Conservation (phyloP, 2,797 vertebrate genomes). For the Fundulus diaphanus region DNA sequence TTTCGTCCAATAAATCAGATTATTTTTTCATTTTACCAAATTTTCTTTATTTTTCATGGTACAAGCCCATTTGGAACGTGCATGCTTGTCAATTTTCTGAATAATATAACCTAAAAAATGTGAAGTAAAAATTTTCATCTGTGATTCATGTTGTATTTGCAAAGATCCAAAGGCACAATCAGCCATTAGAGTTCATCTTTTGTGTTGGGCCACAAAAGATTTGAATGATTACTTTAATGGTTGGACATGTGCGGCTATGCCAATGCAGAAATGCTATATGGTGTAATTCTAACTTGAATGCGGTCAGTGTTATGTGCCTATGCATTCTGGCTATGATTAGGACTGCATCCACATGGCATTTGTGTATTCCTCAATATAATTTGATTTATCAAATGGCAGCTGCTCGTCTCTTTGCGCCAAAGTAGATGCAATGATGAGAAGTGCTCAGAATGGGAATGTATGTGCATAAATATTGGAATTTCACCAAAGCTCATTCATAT, state of each 20-base stretch:
- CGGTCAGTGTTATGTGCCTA: constrained; percentile 19
- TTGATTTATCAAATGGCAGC: constrained; percentile 74
- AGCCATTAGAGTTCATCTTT: not conserved
- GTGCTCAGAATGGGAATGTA: constrained; percentile 76
- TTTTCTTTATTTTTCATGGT: not conserved
- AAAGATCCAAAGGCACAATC: not conserved
- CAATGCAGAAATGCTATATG: not conserved
- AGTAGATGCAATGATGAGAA: constrained; percentile 69
- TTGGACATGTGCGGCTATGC: not conserved
- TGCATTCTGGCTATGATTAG: constrained; percentile 29
- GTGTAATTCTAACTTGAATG: constrained; percentile 13
- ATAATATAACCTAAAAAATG: not conserved
- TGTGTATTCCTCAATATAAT: constrained; percentile 62
- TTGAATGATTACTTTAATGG: not conserved
- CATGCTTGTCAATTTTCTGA: not conserved
- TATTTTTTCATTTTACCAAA: not conserved
- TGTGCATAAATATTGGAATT: constrained; percentile 88
- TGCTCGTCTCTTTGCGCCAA: constrained; percentile 64
- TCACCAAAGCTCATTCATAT: constrained; percentile 85
- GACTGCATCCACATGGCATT: constrained; percentile 14
- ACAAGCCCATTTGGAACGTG: not conserved
- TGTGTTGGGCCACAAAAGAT: no score
- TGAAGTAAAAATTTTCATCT: not conserved
- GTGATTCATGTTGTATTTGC: not conserved
- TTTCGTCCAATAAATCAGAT: not conserved